phyloP scores from a whole-genome alignment of 1,140 invertebrate species.

The Hermetia illucens region DNA sequence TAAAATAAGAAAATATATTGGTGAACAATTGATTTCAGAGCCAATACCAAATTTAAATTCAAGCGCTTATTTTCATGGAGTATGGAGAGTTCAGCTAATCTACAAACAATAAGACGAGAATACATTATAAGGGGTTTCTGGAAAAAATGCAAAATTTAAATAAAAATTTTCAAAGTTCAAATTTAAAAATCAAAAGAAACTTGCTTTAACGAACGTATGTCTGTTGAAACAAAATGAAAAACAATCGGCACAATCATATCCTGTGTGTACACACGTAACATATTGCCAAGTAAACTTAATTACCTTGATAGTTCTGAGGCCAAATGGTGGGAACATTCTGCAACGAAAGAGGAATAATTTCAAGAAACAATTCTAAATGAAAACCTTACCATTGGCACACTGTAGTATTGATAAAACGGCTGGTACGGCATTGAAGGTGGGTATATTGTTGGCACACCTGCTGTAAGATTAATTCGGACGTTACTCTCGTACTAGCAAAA shows the following conservation, averaged over 20 bases:
- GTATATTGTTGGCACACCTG: constrained; percentile 30
- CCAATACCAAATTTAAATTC: constrained; percentile 12
- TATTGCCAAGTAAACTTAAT: constrained; percentile 10
- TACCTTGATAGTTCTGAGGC: constrained; percentile 32
- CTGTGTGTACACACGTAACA: not conserved
- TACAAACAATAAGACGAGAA: constrained; percentile 18
- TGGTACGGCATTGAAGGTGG: constrained; percentile 33
- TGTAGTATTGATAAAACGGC: constrained; percentile 33
- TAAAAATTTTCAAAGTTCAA: not conserved
- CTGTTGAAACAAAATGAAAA: not conserved
- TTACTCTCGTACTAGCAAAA: no score
- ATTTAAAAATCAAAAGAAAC: not conserved
- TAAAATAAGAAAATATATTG: constrained; percentile 15
- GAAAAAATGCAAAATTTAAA: constrained; percentile 1
- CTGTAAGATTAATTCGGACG: no score
- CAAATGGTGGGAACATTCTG: constrained; percentile 32
- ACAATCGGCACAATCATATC: not conserved
- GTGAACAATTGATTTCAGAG: constrained; percentile 7
- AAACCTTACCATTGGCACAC: constrained; percentile 30
- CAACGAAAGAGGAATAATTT: constrained; percentile 2
- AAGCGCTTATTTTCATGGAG: not conserved
- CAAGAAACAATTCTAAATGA: not conserved
- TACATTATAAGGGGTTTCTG: constrained; percentile 3
- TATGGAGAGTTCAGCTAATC: constrained; percentile 3
- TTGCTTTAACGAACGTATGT: not conserved